Evolutionary conservation across 2,797 vertebrate species (phyloP).

Genomic region (Passerculus sandwichensis): DNA sequence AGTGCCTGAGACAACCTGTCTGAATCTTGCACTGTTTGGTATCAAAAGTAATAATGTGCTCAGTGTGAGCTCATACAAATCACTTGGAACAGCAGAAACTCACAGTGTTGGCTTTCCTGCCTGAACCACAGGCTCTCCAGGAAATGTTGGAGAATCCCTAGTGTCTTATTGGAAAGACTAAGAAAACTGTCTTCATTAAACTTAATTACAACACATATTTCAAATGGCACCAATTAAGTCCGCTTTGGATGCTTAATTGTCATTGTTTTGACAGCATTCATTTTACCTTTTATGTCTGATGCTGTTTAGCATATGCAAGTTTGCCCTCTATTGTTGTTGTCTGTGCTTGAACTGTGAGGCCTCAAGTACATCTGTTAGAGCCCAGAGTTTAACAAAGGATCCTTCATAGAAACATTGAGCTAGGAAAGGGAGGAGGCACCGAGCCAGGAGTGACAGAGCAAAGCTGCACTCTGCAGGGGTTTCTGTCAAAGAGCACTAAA

Average conservation of each 20-base stretch:
- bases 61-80: not conserved
- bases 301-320: not conserved
- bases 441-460: not conserved
- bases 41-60: not conserved
- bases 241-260: not conserved
- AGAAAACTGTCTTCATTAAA: not conserved
- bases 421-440: not conserved
- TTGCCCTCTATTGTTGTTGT: not conserved
- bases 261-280: not conserved
- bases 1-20: not conserved
- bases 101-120: not conserved
- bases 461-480: not conserved
- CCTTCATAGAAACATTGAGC: not conserved
- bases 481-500: not conserved
- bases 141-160: not conserved
- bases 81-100: not conserved
- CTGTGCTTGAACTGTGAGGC: not conserved
- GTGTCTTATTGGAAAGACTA: not conserved
- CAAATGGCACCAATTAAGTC: not conserved
- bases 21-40: not conserved
- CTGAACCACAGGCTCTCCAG: not conserved
- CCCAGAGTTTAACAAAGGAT: not conserved
- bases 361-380: not conserved
- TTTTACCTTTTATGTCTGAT: constrained; percentile 13
- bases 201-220: not conserved